phyloP scores from a whole-genome alignment of 2,797 vertebrate species.

The Gymnodraco acuticeps region DNA sequence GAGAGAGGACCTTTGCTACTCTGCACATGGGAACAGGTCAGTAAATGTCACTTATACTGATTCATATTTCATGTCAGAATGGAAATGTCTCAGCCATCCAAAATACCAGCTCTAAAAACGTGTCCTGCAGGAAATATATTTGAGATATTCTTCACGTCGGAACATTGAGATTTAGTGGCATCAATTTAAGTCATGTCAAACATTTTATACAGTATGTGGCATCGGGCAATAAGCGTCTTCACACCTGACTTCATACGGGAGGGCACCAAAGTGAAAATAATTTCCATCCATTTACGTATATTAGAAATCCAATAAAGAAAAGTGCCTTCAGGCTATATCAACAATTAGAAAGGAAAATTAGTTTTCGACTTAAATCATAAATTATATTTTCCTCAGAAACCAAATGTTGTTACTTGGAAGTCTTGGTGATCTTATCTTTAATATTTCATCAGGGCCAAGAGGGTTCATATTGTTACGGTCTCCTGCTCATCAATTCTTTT shows the following conservation, averaged over 20 bases:
- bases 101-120: conserved; percentile 53
- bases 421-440: conserved; percentile 63
- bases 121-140: conserved; percentile 30
- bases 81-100: conserved; percentile 76
- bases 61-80: conserved; percentile 76
- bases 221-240: conserved; percentile 57
- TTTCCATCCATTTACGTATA: conserved; percentile 75
- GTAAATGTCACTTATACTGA: conserved; percentile 78
- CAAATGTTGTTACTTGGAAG: conserved; percentile 69
- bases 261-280: conserved; percentile 45
- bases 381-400: conserved; percentile 72
- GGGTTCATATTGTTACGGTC: conserved; percentile 71
- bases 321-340: conserved; percentile 69
- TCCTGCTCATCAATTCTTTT: conserved; percentile 56
- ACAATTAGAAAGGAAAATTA: conserved; percentile 70
- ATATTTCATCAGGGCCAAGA: conserved; percentile 65
- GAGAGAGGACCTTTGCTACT: conserved; percentile 76
- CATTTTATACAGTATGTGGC: conserved; percentile 9
- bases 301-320: conserved; percentile 73
- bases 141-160: conserved; percentile 2
- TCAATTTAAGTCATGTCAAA: conserved; percentile 43
- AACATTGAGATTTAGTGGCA: conserved; percentile 16
- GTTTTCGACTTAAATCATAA: conserved; percentile 64
- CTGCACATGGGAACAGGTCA: conserved; percentile 80
- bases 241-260: conserved; percentile 68